Percentiles rank a stretch among this genome's conserved stretches.
Evolutionary conservation across 2,113 vertebrate genomes (phyloP).

Genomic region (Cyanoderma ruficeps): DNA sequence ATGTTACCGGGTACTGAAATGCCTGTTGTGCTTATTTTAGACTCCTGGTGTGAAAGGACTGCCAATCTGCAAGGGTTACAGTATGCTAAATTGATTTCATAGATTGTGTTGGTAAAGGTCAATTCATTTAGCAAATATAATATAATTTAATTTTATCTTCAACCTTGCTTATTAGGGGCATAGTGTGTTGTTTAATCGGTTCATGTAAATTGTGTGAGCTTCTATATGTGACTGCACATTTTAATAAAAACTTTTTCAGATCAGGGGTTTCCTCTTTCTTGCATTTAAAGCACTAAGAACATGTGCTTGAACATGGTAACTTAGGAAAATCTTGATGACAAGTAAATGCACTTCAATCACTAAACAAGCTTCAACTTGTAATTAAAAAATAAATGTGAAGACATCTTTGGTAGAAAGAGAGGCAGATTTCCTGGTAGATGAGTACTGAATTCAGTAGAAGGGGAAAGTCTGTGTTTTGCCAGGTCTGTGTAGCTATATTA

Average conservation of each 20-base stretch:
- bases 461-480: not conserved
- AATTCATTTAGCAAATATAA: slow-evolving; percentile 39
- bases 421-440: not conserved
- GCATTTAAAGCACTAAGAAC: not conserved
- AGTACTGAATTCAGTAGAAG: not conserved
- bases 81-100: slow-evolving; percentile 21
- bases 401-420: not conserved
- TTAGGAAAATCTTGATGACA: not conserved
- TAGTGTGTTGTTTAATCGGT: slow-evolving; percentile 5
- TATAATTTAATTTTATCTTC: slow-evolving; percentile 18
- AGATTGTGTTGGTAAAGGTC: slow-evolving; percentile 24
- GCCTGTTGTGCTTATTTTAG: not conserved
- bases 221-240: not conserved
- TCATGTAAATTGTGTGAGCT: not conserved
- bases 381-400: not conserved
- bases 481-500: not conserved
- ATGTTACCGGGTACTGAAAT: not conserved
- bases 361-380: not conserved
- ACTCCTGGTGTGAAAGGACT: not conserved
- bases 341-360: not conserved
- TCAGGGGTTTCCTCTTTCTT: not conserved
- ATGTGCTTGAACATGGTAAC: not conserved
- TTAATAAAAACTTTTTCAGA: not conserved
- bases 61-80: not conserved
- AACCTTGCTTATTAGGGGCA: not conserved